phyloP scores from a whole-genome alignment of 2,113 vertebrate genomes.

The Ivindomyrus marchei region DNA sequence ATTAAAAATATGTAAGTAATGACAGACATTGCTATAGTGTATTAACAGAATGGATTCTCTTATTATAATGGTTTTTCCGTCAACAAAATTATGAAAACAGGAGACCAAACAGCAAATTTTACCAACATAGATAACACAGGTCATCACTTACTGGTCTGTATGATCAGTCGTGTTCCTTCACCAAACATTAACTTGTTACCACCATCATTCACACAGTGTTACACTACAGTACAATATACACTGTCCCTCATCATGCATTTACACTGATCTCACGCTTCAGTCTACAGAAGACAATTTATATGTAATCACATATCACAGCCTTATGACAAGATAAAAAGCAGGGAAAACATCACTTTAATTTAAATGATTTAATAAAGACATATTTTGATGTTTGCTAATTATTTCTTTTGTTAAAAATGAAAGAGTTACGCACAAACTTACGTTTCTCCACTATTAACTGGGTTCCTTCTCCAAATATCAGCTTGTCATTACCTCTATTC shows the following conservation, averaged over 20 bases:
- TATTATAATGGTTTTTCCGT: neutral
- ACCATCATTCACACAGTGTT: slow-evolving; percentile 18
- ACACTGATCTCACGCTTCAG: neutral
- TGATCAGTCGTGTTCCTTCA: neutral
- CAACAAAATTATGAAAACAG: neutral
- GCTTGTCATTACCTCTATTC: slow-evolving; percentile 5
- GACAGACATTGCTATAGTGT: neutral
- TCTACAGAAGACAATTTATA: neutral
- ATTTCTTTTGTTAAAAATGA: neutral
- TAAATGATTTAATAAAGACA: too few relatives aligned
- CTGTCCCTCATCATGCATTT: neutral
- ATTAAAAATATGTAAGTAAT: neutral
- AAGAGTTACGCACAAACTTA: slow-evolving; percentile 21
- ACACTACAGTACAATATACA: neutral
- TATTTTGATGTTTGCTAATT: neutral
- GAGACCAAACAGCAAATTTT: neutral
- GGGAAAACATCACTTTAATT: neutral
- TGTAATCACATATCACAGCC: neutral
- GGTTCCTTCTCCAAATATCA: slow-evolving; percentile 33
- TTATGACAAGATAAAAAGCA: neutral
- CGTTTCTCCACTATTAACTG: slow-evolving; percentile 23
- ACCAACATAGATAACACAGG: neutral
- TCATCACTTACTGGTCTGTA: slow-evolving; percentile 24
- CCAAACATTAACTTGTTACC: neutral
- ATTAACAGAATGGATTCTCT: neutral